Conservation (phyloP, 2,113 vertebrate species). For the Nannobrachium achirus region DNA sequence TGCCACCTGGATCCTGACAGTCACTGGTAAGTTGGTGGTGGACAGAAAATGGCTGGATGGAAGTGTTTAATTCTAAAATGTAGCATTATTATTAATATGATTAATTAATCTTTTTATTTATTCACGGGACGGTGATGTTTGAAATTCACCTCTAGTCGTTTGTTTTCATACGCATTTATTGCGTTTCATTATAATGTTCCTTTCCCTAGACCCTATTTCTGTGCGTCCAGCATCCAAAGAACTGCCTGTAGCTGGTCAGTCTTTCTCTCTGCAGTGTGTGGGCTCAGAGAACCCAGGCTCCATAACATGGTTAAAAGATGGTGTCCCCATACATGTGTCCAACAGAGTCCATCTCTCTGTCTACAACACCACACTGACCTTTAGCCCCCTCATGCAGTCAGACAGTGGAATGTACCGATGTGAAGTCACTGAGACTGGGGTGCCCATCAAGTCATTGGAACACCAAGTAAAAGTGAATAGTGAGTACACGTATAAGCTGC, state of each 20-base stretch:
- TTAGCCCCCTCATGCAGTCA: slow-evolving; percentile 19
- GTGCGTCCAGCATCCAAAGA: slow-evolving; percentile 13
- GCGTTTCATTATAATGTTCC: background rate
- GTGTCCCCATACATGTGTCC: background rate
- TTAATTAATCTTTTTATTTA: too few relatives aligned
- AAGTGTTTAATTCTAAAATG: too few relatives aligned
- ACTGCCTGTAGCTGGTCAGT: background rate
- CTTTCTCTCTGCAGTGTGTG: slow-evolving; percentile 37
- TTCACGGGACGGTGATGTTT: too few relatives aligned
- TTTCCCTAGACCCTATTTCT: slow-evolving; percentile 39
- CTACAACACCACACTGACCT: slow-evolving; percentile 22
- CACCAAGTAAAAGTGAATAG: slow-evolving; percentile 25
- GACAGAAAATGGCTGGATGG: too few relatives aligned
- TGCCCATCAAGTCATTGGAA: slow-evolving; percentile 4
- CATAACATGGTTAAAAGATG: slow-evolving; percentile 31
- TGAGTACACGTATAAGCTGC: slow-evolving; percentile 14
- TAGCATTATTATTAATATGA: too few relatives aligned
- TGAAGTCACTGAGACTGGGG: background rate
- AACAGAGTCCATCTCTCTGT: slow-evolving; percentile 5
- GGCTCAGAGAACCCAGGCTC: slow-evolving; percentile 36
- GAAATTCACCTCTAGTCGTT: too few relatives aligned
- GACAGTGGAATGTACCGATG: slow-evolving; percentile 37
- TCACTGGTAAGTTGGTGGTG: too few relatives aligned
- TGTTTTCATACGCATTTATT: too few relatives aligned
- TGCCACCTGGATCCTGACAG: too few relatives aligned